Evolutionary conservation across 2,113 vertebrate species (phyloP).

Genomic region (Pterophyllum scalare): DNA sequence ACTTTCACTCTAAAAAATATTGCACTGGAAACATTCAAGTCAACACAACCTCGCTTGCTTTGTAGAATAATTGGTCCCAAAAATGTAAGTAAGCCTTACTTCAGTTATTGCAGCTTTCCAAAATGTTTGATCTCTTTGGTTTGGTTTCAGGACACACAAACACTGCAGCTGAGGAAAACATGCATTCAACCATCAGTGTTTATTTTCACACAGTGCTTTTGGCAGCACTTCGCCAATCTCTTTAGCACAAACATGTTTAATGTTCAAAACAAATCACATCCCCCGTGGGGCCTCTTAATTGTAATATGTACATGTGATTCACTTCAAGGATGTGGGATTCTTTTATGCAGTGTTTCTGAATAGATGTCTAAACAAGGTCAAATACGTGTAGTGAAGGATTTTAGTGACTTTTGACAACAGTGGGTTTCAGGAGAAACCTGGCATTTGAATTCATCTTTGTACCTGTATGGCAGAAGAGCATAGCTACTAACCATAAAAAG

Average conservation of each 20-base stretch:
- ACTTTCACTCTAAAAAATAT: not conserved
- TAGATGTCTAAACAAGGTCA: conserved; percentile 25
- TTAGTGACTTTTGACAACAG: not conserved
- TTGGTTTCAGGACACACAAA: conserved; percentile 33
- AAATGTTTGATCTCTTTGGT: conserved; percentile 21
- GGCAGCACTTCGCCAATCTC: conserved; percentile 25
- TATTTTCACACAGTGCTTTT: conserved; percentile 45
- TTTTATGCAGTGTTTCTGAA: conserved; percentile 29
- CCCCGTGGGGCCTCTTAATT: conserved; percentile 45
- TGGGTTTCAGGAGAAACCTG: not conserved
- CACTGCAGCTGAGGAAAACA: conserved; percentile 30
- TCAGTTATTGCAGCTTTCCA: conserved; percentile 11
- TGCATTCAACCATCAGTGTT: conserved; percentile 29
- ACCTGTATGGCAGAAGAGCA: not conserved
- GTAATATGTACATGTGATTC: conserved; percentile 27
- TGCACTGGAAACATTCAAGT: not conserved
- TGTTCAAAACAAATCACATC: conserved; percentile 5
- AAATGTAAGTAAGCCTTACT: conserved; percentile 41
- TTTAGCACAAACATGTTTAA: conserved; percentile 37
- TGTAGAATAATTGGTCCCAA: conserved; percentile 18
- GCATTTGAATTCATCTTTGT: not conserved
- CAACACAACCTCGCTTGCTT: conserved; percentile 12
- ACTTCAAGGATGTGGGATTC: conserved; percentile 36
- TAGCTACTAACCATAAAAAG: not conserved
- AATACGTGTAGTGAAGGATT: not conserved